These are phyloP conservation scores for Drosophila borborema DNA, from an alignment of 2,888 invertebrate genomes.

Conservation along the genomic window DNA sequence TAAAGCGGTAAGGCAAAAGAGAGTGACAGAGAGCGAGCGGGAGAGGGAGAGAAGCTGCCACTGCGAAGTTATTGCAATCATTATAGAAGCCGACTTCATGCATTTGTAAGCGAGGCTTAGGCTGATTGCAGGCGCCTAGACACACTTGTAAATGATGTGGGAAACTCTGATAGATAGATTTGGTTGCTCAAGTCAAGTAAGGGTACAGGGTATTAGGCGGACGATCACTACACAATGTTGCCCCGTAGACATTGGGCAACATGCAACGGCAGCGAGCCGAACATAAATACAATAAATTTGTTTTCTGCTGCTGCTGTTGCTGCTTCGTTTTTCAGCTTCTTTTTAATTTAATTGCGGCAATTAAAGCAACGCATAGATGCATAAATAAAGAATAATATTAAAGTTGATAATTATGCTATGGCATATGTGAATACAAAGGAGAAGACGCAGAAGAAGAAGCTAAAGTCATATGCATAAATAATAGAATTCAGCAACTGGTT, in stretches of 20 bases:
- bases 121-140: neutral
- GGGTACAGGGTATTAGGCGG: constrained; percentile 10
- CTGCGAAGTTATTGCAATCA: neutral
- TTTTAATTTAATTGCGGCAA: constrained; percentile 58
- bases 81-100: neutral
- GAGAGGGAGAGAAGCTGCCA: neutral
- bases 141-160: neutral
- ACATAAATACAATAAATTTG: neutral
- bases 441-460: neutral
- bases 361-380: constrained; percentile 51
- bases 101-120: neutral
- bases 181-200: neutral
- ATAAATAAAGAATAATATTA: constrained; percentile 20
- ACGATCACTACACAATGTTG: neutral
- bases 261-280: constrained; percentile 5
- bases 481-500: constrained; percentile 4
- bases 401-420: constrained; percentile 13
- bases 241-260: neutral
- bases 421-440: constrained; percentile 1
- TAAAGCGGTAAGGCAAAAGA: neutral
- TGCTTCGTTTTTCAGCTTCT: neutral
- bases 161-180: constrained; percentile 6
- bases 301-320: neutral
- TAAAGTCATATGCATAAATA: neutral
- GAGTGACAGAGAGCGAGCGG: neutral